Base-by-base conservation (phyloP, 2,113 vertebrate species). In the Eonycteris spelaea region DNA sequence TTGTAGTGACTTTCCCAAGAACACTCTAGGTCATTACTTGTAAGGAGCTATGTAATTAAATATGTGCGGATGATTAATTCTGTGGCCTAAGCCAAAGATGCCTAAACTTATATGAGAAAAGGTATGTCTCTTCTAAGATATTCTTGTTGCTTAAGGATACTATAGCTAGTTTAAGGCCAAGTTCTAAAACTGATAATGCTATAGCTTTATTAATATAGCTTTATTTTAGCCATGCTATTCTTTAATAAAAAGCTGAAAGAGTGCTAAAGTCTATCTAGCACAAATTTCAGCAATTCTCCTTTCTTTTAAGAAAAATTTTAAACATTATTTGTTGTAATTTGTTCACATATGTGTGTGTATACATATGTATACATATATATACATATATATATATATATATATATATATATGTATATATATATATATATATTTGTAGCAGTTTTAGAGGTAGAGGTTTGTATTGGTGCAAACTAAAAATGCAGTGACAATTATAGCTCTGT, bases 81-180 rank as follows among this genome's bases (percentile, higher is more conserved):
- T 92, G 33, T 96, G 92, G 91, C 92, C 88, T 93, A 89, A 48
- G 83, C 84, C 45, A 90, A 95, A 94, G 89, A 96, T 88, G 40
- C n/a, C 40, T 89, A 92, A 95, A 78, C 28, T n/a, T 63, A 3
- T 24, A 15, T 28, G 63, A 90, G 89, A 97, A 94, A 94, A 86
- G 95, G 92, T 30, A 28, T 82, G 55, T 59, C 33, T 61, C 7
- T 38, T 94, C 96, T 95, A 93, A 97, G 86, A 30, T 97, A 73
- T 55, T 93, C n/a, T 91, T 96, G 57, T 95, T 94, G 78, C 21
- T 90, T 92, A 97, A 45, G 96, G 97, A 85, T 92, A 70, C 84
- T 91, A 94, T 24, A 48, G 63, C 5, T 0, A 94, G 88, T 68
- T 82, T 40, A 83, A 88, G 94, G 38, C 33, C 68, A 53, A 22